Base-by-base conservation (phyloP, 2,113 vertebrate genomes). In the Toxotes jaculatrix region DNA sequence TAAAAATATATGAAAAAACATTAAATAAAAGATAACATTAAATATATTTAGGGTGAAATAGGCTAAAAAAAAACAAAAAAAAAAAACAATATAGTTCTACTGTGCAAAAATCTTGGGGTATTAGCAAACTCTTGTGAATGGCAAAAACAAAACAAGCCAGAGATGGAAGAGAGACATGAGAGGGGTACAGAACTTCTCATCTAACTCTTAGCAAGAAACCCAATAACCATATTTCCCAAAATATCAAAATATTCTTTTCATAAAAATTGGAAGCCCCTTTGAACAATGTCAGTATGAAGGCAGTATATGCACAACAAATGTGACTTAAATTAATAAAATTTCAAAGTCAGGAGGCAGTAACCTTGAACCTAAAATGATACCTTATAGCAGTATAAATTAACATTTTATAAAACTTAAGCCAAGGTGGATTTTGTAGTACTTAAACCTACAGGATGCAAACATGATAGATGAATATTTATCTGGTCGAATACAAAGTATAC, bases 51-150 rank as follows among this genome's bases (percentile, higher is more conserved):
- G 8, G 36, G 31, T 63, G 36, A 69, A 69, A 42, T 12, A 31
- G 47, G 55, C 27, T 51, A n/a, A n/a, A n/a, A n/a, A n/a, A n/a
- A n/a, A n/a, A n/a, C n/a, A 34, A 67, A 73, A 78, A 40, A 71
- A 49, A 51, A 38, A 31, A 23, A 12, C 38, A 51, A 0, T 61
- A 65, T n/a, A n/a, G n/a, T n/a, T n/a, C n/a, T 55, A 51, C 38
- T 56, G 4, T 51, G 43, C 38, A 43, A 12, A 6, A 17, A 4
- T 34, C 21, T 45, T 36, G 13, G 34, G 31, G 13, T 9, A 47
- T 14, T n/a, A 34, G 42, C 56, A 73, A 16, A 31, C 43, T 51
- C 8, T 6, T 45, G 19, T 0, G 5, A 16, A 57, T 9, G 3
- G 0, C 27, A 5, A 43, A 13, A 57, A 21, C 49, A 62, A 63